Evolutionary conservation across 2,113 vertebrate species (phyloP), one percentile per base, ranked within the genome.

Genomic region (Gasterosteus nipponicus): DNA sequence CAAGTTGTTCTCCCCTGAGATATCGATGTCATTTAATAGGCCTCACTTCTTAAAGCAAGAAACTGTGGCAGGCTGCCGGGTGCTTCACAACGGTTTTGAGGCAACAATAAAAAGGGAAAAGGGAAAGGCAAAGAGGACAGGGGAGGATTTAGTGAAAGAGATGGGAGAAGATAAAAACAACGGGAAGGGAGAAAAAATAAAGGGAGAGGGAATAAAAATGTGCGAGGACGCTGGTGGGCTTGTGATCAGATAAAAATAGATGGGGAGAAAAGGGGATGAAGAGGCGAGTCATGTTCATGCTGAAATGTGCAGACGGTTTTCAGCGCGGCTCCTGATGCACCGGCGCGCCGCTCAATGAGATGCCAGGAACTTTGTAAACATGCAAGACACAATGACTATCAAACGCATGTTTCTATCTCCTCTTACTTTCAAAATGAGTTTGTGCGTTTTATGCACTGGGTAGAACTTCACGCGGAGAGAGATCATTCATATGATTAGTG

Each of bases 21-120:
- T 53, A 47, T 75, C 49, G 47, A 74, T 83, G 84, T 79, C 89
- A 85, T 74, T 83, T 87, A 85, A 90, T 75, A 89, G 86, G 83
- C 88, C 81, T 88, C 59, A 65, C 59, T 88, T 91, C 84, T 89
- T 91, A 89, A 82, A 44, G 46, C 72, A 67, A 68, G 64, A 68
- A 63, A 56, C 19, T 1, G 18, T n/a, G 61, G 18, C 18, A 56
- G 60, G 59, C 49, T 38, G 68, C 10, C 5, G n/a, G 11, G 51
- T 35, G 47, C 6, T 12, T 81, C 69, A 49, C 42, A 76, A 22
- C 29, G 0, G 41, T 85, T 69, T 47, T 12, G 16, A 68, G 31
- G 35, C n/a, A 76, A 84, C 63, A 77, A 81, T 61, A 70, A 78
- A 41, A 44, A 29, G 57, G 14, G n/a, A 35, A 53, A 62, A 29